Base-by-base conservation (phyloP, 2,113 vertebrate species). In the Lutjanus erythropterus region DNA sequence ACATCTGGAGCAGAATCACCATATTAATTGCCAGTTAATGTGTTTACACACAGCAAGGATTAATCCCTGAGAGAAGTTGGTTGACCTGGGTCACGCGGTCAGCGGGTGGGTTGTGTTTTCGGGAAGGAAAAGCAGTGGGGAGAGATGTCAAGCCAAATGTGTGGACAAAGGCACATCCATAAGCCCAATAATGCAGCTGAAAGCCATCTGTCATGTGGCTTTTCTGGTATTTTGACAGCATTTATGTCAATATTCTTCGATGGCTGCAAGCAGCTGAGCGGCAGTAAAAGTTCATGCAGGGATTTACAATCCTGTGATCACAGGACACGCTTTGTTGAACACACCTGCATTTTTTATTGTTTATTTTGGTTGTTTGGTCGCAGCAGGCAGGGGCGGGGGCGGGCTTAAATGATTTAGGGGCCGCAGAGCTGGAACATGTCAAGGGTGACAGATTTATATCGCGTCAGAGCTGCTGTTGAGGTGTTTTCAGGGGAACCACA, bases 21-120 rank as follows among this genome's bases (percentile, higher is more conserved):
- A 92, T 92, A 92, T 93, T 92, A 92, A 92, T 89, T 84, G 87
- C 79, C 83, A 56, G 81, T 90, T 92, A 89, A 93, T 90, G 86
- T 90, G 90, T 86, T 92, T 89, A 91, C 89, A 88, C 86, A 79
- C 84, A 76, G 85, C 86, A 3, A 69, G 71, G 88, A 90, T 89
- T 83, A 88, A 86, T 81, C 87, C 87, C 83, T 67, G 87, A 71
- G 86, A 84, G 85, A 81, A 84, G 85, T 52, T 12, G 80, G 60
- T 69, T 75, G 88, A 87, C 89, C 83, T 16, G 41, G 82, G 91
- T 92, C 85, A 73, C 0, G 11, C 53, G 37, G 86, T 80, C 88
- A 33, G 79, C 15, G 0, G 86, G 85, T 46, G 81, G 67, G 59
- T 8, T 50, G 75, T 42, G 56, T 64, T 75, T 62, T 11, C 37